Base-by-base conservation (phyloP, 2,113 vertebrate genomes). In the Channa maculata region DNA sequence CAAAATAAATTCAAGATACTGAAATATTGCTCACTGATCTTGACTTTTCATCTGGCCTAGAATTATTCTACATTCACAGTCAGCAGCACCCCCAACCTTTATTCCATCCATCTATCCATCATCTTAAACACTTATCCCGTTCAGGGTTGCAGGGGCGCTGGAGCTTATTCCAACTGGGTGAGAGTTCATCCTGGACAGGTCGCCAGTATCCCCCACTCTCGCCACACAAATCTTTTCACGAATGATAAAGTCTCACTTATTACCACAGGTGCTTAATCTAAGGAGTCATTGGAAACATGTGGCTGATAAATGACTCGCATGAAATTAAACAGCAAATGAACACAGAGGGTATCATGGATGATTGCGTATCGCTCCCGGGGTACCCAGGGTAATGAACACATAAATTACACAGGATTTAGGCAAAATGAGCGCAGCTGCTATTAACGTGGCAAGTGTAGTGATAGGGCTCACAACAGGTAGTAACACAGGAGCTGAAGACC, bases 241-340 rank as follows among this genome's bases (percentile, higher is more conserved):
- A 90, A 79, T 77, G 85, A 91, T 89, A 91, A 91, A 89, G 83
- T 83, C 83, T 81, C 74, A 83, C 90, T 91, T 86, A 89, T 85
- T 80, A 87, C 75, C 77, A 66, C 81, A 82, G 90, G 83, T 92
- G 79, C 82, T 92, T 92, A 82, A 92, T 92, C 86, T 82, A 59
- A 48, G 79, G 53, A 82, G 81, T 90, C 87, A 89, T 87, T 90
- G 75, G 71, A 86, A 93, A 90, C 92, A 93, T 88, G 88, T 91
- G 91, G 48, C 80, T 87, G 88, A 93, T 92, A 79, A 93, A 93
- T 92, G 80, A 51, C 79, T 89, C 82, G 87, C 85, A 87, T 92
- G 87, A 83, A 91, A 93, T 93, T 90, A 90, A 89, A 92, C 83
- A 46, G 78, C 71, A 80, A 84, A 75, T 70, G 85, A 84, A 90